Base-by-base conservation (phyloP, 2,888 invertebrate genomes). In the Adineta ricciae region DNA sequence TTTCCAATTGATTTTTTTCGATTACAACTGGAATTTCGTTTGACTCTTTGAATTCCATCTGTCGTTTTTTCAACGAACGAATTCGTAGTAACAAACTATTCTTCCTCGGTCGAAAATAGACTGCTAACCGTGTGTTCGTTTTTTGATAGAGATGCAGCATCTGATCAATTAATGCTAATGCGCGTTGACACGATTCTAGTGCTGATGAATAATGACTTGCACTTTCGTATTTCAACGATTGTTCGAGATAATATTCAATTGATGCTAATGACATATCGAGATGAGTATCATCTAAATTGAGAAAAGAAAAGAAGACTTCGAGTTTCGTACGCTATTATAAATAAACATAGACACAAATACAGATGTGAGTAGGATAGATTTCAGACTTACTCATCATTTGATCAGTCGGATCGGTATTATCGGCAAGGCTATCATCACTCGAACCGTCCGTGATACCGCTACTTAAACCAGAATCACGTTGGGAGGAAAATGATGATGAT, bases 21-120 rank as follows among this genome's bases (percentile, higher is more conserved):
- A 24, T 24, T 38, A 0, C 1, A 5, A 19, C 32, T 64, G 19
- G 27, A 27, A 4, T 19, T 5, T 5, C 0, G 32, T 64, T 64
- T 38, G 9, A 78, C n/a, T 78, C 24, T 41, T 32, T 19, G 5
- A 19, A 14, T 64, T 64, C 19, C 7, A 64, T 64, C 32, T 64
- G 64, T 64, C 78, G 78, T 78, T 78, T 78, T 78, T 41, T 38
- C 41, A 78, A 78, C 16, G 78, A 78, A 41, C 78, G 38, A 24
- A 78, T 78, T 78, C 78, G 16, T 78, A 78, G 41, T 78, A 78
- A n/a, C n/a, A 78, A n/a, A 78, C 78, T 41, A 78, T 78, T 78
- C 9, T 78, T 78, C 41, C 41, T 78, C 41, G 78, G 36, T 78
- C 78, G 78, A 41, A 32, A 21, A 78, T 78, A 78, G 2, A 19